Base-by-base conservation (phyloP, 2,888 invertebrate genomes). In the Ptychoptera contaminata region DNA sequence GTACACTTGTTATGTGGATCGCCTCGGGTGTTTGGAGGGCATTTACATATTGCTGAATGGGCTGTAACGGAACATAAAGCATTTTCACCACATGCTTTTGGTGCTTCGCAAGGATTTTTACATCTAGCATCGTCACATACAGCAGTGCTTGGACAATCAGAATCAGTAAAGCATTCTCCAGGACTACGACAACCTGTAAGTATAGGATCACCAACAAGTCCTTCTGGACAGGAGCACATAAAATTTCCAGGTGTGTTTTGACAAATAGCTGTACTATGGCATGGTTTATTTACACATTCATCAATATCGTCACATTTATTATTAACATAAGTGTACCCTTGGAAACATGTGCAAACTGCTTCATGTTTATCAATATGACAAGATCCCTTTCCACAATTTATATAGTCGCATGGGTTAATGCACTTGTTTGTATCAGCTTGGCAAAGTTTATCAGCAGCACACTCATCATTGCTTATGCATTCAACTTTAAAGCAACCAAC, bases 401-500 rank as follows among this genome's bases (percentile, higher is more conserved):
- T 67, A 51, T 74, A 69, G 52, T 84, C 83, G 56, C 92, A 92
- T 46, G 87, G 85, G 67, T 85, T 83, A 53, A 77, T 71, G 58
- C 86, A 88, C 64, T 84, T 86, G 60, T 87, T 84, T 42, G 70
- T 77, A 53, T 74, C 74, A 4, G 66, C 61, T 56, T 87, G 82
- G 56, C 91, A 91, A 52, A 76, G 76, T 61, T 81, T 83, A 49
- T 85, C 82, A 31, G 57, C 62, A 3, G 80, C 65, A 56, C 91
- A 91, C 53, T 88, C 87, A 35, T 73, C 72, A 58, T 83, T 74
- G 37, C 74, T 74, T 2, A 83, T 68, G 62, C 91, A 92, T 65
- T 91, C 90, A 2, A 90, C 91, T 65, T 82, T 84, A 60, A 86
- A 88, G 57, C 90, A 91, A 32, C 91, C 91, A 43, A 86, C 72